These are phyloP conservation scores for Pterophyllum scalare DNA, from an alignment of 2,113 vertebrate genomes.

Conservation along the genomic window DNA sequence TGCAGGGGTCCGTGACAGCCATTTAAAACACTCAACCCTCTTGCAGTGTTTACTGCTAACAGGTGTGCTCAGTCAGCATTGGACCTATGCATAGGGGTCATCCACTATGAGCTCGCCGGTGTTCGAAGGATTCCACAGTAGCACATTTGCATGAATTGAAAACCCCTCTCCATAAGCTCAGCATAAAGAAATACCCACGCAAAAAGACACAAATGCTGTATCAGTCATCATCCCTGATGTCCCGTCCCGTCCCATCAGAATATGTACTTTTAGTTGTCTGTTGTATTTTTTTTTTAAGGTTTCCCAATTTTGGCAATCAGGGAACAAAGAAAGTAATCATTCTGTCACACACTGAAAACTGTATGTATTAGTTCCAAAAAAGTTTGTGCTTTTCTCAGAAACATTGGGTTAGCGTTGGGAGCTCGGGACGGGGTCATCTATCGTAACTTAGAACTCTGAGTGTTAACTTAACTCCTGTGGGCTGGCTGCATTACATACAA, in stretches of 20 bases:
- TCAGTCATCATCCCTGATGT: neutral
- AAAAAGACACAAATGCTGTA: neutral
- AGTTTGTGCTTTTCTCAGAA: neutral
- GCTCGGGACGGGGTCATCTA: neutral
- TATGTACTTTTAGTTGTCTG: neutral
- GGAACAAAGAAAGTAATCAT: neutral
- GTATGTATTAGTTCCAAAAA: neutral
- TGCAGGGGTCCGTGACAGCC: neutral
- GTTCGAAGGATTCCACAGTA: neutral
- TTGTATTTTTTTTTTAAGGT: neutral
- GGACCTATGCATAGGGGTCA: neutral
- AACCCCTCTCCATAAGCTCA: neutral
- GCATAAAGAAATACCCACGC: neutral
- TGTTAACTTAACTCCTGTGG: neutral
- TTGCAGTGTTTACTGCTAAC: neutral
- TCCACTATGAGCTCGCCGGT: neutral
- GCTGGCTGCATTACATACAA: neutral
- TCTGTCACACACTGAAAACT: accelerated
- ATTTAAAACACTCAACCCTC: neutral
- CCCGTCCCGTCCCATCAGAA: neutral
- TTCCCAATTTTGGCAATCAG: neutral
- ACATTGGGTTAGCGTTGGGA: neutral
- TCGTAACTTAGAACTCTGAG: neutral
- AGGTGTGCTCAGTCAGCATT: neutral
- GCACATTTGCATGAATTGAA: neutral